A percentile compares a stretch with the other conserved stretches of the same genome.
Evolutionary conservation across 2,113 vertebrate genomes (phyloP).

Genomic region (Corythaixoides concolor): DNA sequence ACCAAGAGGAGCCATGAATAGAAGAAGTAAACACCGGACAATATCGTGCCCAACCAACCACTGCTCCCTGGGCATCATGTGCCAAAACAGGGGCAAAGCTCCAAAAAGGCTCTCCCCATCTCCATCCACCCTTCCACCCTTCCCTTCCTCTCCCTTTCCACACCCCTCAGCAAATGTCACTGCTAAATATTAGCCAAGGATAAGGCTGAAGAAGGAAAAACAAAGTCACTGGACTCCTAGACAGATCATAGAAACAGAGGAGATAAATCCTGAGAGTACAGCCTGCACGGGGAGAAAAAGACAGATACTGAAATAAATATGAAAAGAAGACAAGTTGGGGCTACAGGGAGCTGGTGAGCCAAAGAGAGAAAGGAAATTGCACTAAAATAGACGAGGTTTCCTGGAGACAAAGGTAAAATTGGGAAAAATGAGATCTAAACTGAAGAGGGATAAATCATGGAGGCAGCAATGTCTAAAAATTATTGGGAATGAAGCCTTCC

Average conservation of each 20-base stretch:
- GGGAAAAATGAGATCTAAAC: conserved; percentile 72
- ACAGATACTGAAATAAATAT: conserved; percentile 77
- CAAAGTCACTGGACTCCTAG: not conserved
- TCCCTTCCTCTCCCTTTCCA: not conserved
- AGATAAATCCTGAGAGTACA: conserved; percentile 72
- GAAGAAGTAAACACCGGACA: not conserved
- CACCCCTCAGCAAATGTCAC: not conserved
- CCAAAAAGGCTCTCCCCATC: not conserved
- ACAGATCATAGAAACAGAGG: conserved; percentile 48
- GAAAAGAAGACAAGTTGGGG: conserved; percentile 74
- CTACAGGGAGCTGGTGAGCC: conserved; percentile 25
- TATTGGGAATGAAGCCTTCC: conserved; percentile 60
- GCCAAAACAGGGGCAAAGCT: not conserved
- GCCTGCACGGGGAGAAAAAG: conserved; percentile 33
- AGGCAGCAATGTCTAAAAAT: conserved; percentile 59
- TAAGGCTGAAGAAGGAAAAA: conserved; percentile 27
- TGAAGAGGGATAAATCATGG: conserved; percentile 71
- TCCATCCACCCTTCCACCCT: not conserved
- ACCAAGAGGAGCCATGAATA: not conserved
- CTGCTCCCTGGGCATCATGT: not conserved
- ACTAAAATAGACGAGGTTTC: conserved; percentile 57
- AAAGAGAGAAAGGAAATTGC: conserved; percentile 32
- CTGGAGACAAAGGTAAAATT: conserved; percentile 72
- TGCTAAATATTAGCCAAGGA: conserved; percentile 31
- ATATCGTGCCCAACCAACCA: not conserved